Evolutionary conservation across 2,113 vertebrate species (phyloP).

Genomic region (Neoarius graeffei): DNA sequence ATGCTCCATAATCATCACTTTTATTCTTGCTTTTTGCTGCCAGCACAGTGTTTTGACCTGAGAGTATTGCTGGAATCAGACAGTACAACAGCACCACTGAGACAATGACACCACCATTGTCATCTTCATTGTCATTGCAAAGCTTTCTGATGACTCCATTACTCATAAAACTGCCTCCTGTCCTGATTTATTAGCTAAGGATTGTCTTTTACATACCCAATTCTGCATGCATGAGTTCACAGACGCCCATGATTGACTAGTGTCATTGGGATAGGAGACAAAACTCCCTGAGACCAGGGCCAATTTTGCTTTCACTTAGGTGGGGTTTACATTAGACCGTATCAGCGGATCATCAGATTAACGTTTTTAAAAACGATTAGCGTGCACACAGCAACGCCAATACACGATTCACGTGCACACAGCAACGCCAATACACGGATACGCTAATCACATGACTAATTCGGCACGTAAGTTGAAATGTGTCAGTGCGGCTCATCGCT

Average conservation of each 20-base stretch:
- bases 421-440: too few species aligned
- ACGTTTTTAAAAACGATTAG: too few species aligned
- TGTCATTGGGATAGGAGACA: not conserved
- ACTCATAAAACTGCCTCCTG: slow-evolving; percentile 20
- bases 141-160: slow-evolving; percentile 3
- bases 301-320: not conserved
- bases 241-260: not conserved
- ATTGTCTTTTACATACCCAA: not conserved
- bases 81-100: slow-evolving; percentile 17
- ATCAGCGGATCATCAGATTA: too few species aligned
- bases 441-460: too few species aligned
- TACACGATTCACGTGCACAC: too few species aligned
- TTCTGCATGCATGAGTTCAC: not conserved
- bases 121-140: slow-evolving; percentile 24
- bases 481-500: too few species aligned
- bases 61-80: slow-evolving; percentile 1
- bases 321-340: too few species aligned
- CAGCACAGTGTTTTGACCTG: slow-evolving; percentile 27
- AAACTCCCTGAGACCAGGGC: not conserved
- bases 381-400: too few species aligned
- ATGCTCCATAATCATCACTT: slow-evolving; percentile 28
- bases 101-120: slow-evolving; percentile 14
- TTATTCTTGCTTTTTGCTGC: slow-evolving; percentile 33
- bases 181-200: not conserved
- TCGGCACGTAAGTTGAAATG: too few species aligned